Evolutionary conservation across 2,113 vertebrate genomes (phyloP).

Genomic region (Podarcis cretensis): DNA sequence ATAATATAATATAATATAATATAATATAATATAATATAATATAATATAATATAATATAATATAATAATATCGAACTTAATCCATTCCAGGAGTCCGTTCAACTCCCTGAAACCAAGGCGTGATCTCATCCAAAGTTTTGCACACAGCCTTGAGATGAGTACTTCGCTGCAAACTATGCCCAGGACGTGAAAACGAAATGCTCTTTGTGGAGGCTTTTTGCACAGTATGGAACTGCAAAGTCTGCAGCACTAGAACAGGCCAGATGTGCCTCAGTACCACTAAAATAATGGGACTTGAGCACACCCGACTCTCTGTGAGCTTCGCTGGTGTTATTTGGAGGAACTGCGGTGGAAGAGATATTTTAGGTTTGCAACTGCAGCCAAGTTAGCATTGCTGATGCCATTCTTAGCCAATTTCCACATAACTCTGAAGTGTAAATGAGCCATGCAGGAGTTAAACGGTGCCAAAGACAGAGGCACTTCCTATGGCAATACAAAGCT

Average conservation of each 20-base stretch:
- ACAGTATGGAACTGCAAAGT: no score
- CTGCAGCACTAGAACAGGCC: no score
- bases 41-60: no score
- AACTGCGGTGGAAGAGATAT: not conserved
- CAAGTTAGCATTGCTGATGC: not conserved
- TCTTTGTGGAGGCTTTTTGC: not conserved
- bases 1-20: no score
- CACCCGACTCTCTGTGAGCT: not conserved
- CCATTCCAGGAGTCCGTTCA: no score
- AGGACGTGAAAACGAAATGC: not conserved
- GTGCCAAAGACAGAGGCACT: not conserved
- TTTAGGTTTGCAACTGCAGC: not conserved
- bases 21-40: no score
- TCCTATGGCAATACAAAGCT: not conserved
- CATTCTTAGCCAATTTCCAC: not conserved
- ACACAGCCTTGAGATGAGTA: not conserved
- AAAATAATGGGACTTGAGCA: not conserved
- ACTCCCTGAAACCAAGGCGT: no score
- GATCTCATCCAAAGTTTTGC: not conserved
- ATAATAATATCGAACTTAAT: no score
- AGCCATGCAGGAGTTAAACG: not conserved
- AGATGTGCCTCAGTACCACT: no score
- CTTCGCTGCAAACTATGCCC: not conserved
- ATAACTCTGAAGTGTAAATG: not conserved
- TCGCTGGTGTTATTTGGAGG: not conserved